Percentiles rank a stretch among this genome's conserved stretches.
Conservation (phyloP, 23 tunicate genomes). For the Trididemnum nubilum region DNA sequence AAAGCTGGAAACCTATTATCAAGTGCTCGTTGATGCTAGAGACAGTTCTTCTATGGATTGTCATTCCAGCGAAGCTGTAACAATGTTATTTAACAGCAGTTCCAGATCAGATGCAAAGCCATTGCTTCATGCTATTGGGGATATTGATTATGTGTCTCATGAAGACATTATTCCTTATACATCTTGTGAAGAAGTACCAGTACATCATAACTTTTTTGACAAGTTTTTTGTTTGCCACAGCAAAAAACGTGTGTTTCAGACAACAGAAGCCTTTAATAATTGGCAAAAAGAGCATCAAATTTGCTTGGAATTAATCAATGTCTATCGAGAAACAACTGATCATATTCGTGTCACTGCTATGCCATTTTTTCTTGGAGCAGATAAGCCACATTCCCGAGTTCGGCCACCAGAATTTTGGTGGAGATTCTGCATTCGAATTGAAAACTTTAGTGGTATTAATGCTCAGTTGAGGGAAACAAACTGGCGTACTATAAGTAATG, state of each 20-base stretch:
- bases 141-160: constrained; percentile 85
- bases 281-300: constrained; percentile 88
- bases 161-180: constrained; percentile 85
- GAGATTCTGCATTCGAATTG: constrained; percentile 86
- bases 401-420: constrained; percentile 70
- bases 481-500: constrained; percentile 91
- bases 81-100: constrained; percentile 47
- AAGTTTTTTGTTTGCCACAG: constrained; percentile 42
- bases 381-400: neutral
- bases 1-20: constrained; percentile 70
- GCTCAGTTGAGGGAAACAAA: constrained; percentile 67
- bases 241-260: constrained; percentile 18
- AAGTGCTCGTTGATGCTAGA: constrained; percentile 78
- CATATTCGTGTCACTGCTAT: constrained; percentile 84
- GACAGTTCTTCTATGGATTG: constrained; percentile 49
- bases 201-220: constrained; percentile 74
- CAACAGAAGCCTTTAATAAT: constrained; percentile 51
- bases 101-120: constrained; percentile 24
- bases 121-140: constrained; percentile 66
- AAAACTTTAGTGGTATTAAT: constrained; percentile 66
- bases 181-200: constrained; percentile 67
- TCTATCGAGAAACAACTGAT: constrained; percentile 80
- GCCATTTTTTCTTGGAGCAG: constrained; percentile 87
- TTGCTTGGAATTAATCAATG: constrained; percentile 77
- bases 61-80: constrained; percentile 69